Evolutionary conservation across 2,888 invertebrate species (phyloP).

Genomic region (Schizaphis graminum): DNA sequence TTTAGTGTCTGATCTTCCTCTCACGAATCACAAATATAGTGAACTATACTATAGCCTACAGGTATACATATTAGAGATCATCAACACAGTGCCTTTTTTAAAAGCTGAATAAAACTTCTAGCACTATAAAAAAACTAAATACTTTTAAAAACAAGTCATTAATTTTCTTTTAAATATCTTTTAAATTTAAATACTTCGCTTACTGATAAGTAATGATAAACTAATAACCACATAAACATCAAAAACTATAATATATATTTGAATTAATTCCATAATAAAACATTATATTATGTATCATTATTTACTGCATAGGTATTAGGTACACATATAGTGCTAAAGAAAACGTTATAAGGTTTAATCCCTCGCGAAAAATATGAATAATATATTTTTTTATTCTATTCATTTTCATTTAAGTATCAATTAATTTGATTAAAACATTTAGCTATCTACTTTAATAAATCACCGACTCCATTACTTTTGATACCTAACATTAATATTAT

Average conservation of each 20-base stretch:
- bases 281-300: not conserved
- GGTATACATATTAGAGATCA: not conserved
- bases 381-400: not conserved
- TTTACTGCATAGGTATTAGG: not conserved
- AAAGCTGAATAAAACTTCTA: not conserved
- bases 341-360: not conserved
- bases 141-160: not conserved
- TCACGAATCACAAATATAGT: not conserved
- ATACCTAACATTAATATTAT: no score
- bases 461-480: no score
- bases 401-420: no score
- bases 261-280: not conserved
- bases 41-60: not conserved
- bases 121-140: not conserved
- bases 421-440: no score
- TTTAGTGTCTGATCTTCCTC: not conserved
- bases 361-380: not conserved
- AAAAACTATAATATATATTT: accelerated
- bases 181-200: no score
- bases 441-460: no score
- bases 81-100: not conserved
- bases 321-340: not conserved
- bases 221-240: not conserved
- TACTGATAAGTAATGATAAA: not conserved
- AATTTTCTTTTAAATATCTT: not conserved